phyloP scores from a whole-genome alignment of 2,797 vertebrate species.

The Peromyscus attwateri region DNA sequence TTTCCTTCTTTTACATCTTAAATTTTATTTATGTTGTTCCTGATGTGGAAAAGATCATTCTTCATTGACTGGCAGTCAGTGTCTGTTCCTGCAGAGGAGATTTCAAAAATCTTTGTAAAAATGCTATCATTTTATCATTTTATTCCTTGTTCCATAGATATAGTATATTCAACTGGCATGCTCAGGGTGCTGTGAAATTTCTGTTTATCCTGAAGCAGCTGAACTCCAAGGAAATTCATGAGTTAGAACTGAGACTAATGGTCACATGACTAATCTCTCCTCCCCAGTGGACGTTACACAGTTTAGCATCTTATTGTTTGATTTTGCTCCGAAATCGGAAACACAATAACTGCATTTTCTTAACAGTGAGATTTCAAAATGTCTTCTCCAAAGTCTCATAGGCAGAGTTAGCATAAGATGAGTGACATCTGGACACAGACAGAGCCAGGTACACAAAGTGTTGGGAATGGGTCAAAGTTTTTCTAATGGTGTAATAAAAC shows the following conservation, averaged over 20 bases:
- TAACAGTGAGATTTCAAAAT: constrained; percentile 14
- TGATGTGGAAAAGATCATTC: neutral
- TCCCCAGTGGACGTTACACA: neutral
- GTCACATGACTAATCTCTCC: neutral
- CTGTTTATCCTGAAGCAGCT: constrained; percentile 4
- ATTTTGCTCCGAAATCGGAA: constrained; percentile 39
- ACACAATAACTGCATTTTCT: constrained; percentile 6
- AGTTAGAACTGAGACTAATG: neutral
- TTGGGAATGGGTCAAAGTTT: constrained; percentile 23
- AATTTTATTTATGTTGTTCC: constrained; percentile 39
- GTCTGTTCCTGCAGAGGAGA: neutral
- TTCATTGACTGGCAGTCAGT: neutral
- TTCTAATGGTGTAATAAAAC: constrained; percentile 5
- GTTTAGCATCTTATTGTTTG: neutral
- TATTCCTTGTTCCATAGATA: neutral
- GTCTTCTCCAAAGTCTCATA: neutral
- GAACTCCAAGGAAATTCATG: constrained; percentile 42
- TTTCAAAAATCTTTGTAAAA: constrained; percentile 32
- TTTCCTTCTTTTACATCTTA: constrained; percentile 41
- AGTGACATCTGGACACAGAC: neutral
- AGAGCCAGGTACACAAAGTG: neutral
- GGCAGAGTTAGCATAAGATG: neutral
- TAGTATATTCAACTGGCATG: neutral
- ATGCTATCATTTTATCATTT: neutral
- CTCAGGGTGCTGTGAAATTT: neutral